These are phyloP conservation scores for Papilio xuthus DNA, from an alignment of 1,140 invertebrate genomes.

Conservation along the genomic window DNA sequence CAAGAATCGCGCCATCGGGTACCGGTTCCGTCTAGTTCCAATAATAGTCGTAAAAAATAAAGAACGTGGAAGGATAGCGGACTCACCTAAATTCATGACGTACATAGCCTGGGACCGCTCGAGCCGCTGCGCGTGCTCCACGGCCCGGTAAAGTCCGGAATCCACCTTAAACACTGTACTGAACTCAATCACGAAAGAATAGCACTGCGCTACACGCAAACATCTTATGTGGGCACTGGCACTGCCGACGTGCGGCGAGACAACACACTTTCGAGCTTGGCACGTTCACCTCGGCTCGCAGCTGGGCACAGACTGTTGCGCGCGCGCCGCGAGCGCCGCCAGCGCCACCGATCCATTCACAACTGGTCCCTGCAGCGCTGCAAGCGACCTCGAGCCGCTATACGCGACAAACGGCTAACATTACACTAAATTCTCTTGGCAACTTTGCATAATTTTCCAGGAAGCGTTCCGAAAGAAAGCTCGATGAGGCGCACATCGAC, in stretches of 20 bases:
- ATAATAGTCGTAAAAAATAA: conserved; percentile 58
- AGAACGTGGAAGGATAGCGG: conserved; percentile 71
- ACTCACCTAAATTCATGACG: conserved; percentile 80
- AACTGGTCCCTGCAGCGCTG: conserved; percentile 42
- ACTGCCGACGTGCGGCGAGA: conserved; percentile 59
- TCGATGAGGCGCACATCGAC: background rate
- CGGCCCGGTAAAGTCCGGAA: conserved; percentile 77
- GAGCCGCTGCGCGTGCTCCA: conserved; percentile 77
- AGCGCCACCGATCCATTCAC: conserved; percentile 46
- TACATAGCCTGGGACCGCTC: conserved; percentile 80
- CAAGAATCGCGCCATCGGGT: conserved; percentile 51
- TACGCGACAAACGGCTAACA: conserved; percentile 43
- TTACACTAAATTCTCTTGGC: conserved; percentile 45
- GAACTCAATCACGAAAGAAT: conserved; percentile 69
- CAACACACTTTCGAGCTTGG: conserved; percentile 52
- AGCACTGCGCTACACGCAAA: conserved; percentile 66
- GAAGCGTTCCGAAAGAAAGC: conserved; percentile 27
- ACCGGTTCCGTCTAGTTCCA: conserved; percentile 72
- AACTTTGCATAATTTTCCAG: conserved; percentile 28
- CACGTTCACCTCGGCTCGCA: conserved; percentile 59
- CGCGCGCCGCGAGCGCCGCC: conserved; percentile 45
- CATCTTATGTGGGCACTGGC: conserved; percentile 70
- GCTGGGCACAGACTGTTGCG: conserved; percentile 64
- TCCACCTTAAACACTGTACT: conserved; percentile 73
- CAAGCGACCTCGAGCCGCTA: conserved; percentile 36